Evolutionary conservation across 1,140 invertebrate species (phyloP).

Genomic region (Sarcophaga peregrina): DNA sequence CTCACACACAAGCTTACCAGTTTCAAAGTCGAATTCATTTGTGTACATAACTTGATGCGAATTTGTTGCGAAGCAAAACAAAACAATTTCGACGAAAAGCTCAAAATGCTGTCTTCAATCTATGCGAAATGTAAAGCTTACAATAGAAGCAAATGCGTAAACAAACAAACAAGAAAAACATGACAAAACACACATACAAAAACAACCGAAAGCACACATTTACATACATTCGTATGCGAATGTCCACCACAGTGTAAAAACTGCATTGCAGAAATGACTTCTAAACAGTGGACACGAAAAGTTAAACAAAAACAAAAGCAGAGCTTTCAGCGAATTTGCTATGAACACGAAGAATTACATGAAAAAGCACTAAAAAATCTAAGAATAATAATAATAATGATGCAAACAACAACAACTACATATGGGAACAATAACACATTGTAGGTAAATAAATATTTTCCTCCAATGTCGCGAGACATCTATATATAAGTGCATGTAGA

Average conservation of each 20-base stretch:
- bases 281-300: not conserved
- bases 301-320: not conserved
- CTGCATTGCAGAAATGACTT: too few species aligned
- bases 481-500: constrained; percentile 23
- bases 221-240: too few species aligned
- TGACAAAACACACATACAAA: not conserved
- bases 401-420: constrained; percentile 12
- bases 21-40: too few species aligned
- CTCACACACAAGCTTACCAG: too few species aligned
- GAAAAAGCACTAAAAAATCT: constrained; percentile 30
- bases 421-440: not conserved
- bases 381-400: too few species aligned
- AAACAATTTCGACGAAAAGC: not conserved
- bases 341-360: constrained; percentile 3
- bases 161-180: not conserved
- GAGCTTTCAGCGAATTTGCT: not conserved
- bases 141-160: constrained; percentile 1
- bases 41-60: too few species aligned
- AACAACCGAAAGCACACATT: not conserved
- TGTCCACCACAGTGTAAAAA: too few species aligned
- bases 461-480: constrained; percentile 38
- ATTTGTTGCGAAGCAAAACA: not conserved
- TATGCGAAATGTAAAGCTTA: not conserved
- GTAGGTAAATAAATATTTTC: constrained; percentile 15
- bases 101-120: not conserved